A percentile compares a stretch with the other conserved stretches of the same genome.
phyloP scores from a whole-genome alignment of 2,797 vertebrate species.

The Crenichthys baileyi region DNA sequence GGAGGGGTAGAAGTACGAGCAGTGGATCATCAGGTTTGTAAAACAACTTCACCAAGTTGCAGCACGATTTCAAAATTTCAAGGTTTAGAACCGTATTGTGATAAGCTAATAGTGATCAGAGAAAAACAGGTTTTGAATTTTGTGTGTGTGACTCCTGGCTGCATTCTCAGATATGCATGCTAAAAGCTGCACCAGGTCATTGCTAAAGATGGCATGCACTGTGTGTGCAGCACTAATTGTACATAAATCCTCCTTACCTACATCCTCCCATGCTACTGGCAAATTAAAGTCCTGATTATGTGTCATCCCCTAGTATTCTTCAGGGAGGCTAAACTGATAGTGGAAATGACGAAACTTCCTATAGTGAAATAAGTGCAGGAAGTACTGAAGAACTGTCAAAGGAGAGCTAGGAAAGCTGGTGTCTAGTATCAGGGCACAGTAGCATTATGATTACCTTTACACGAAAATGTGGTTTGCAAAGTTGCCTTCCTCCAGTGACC shows the following conservation, averaged over 20 bases:
- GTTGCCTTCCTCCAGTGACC: background rate
- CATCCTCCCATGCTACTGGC: background rate
- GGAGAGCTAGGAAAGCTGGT: background rate
- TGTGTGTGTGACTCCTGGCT: too few species aligned
- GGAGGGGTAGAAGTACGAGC: too few species aligned
- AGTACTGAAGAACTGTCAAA: too few species aligned
- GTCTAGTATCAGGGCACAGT: background rate
- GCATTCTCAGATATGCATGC: too few species aligned
- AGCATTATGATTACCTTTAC: background rate
- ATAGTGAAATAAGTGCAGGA: background rate
- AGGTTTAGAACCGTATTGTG: too few species aligned
- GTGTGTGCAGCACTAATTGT: background rate
- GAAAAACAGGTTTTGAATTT: too few species aligned
- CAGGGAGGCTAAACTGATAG: background rate
- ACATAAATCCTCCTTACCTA: background rate
- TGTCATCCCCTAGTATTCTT: background rate
- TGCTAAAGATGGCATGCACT: background rate
- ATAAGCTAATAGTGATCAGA: too few species aligned
- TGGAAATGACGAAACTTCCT: background rate
- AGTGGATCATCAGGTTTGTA: too few species aligned
- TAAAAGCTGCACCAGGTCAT: background rate
- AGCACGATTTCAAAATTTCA: too few species aligned
- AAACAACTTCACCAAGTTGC: too few species aligned
- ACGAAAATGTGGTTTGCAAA: background rate
- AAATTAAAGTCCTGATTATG: background rate